These are phyloP conservation scores for Spilarctia lutea DNA, from an alignment of 2,888 invertebrate genomes.

Conservation along the genomic window DNA sequence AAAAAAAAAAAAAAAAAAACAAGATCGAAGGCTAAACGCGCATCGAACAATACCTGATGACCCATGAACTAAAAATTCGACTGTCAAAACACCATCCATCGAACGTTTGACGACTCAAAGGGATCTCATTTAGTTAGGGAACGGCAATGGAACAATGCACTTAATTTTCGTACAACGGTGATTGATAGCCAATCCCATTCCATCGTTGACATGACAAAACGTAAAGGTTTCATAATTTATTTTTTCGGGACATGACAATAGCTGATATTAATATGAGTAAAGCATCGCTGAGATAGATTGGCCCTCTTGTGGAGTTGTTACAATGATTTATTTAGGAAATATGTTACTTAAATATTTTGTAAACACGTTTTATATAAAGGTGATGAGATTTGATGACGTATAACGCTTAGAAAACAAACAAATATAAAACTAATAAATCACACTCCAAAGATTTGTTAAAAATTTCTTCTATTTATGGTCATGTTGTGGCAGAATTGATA, in stretches of 20 bases:
- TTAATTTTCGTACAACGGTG: slow-evolving; percentile 79
- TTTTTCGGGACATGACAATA: slow-evolving; percentile 58
- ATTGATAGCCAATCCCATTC: slow-evolving; percentile 78
- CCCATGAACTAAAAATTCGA: slow-evolving; percentile 63
- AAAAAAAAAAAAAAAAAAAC: too few species aligned
- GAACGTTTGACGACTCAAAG: slow-evolving; percentile 58
- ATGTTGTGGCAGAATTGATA: neutral
- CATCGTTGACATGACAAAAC: slow-evolving; percentile 70
- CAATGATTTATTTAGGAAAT: slow-evolving; percentile 42
- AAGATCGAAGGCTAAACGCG: slow-evolving; percentile 46
- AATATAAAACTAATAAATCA: slow-evolving; percentile 23
- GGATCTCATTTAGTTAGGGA: slow-evolving; percentile 70
- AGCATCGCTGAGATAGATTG: slow-evolving; percentile 49
- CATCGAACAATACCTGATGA: slow-evolving; percentile 52
- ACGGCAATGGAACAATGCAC: slow-evolving; percentile 77
- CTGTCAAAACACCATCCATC: slow-evolving; percentile 66
- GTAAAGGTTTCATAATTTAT: slow-evolving; percentile 61
- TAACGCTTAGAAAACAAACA: slow-evolving; percentile 16
- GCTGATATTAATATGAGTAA: slow-evolving; percentile 59
- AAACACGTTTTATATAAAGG: slow-evolving; percentile 29
- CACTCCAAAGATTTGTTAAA: neutral
- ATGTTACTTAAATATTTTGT: slow-evolving; percentile 45
- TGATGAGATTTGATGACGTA: slow-evolving; percentile 40
- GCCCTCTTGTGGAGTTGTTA: slow-evolving; percentile 33
- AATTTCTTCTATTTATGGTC: neutral